Base-by-base conservation (phyloP, 2,113 vertebrate species). In the Willisornis vidua region DNA sequence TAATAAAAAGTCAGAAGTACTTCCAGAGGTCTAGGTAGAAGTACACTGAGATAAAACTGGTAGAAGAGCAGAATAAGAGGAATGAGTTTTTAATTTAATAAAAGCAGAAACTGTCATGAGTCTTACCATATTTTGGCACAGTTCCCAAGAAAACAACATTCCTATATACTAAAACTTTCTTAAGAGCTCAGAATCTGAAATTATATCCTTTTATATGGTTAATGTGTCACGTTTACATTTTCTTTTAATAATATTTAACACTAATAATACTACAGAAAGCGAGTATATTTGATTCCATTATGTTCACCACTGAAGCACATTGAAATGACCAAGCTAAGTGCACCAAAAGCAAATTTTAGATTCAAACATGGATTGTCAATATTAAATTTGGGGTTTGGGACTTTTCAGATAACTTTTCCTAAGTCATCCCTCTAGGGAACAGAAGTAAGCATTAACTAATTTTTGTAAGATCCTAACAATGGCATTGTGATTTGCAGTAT, bases 31-130 rank as follows among this genome's bases (percentile, higher is more conserved):
- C 1, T 11, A 26, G 29, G 45, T 87, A 61, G 37, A 91, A 89
- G 71, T 88, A 90, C 19, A 77, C 4, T 10, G 1, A 55, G 81
- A 66, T 80, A 92, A 90, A 91, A 77, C 35, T 26, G 7, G 35
- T 85, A 43, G 58, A 85, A 71, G 22, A 57, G 14, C 45, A 92
- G 78, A 85, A 80, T 57, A 29, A 74, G 9, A 67, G 13, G n/a
- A 71, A 88, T 20, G 28, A 66, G 43, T 13, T 94, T 94, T 90
- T 86, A 13, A 41, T 86, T 96, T 92, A 85, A 80, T 74, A 84
- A 63, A 88, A 20, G 5, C 24, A 90, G 75, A 62, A 93, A 57
- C 26, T 55, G 18, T 54, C 43, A 33, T 26, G 12, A 80, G 6
- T 80, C 72, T 71, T 58, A 55, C 25, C 52, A 65, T 31, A 58